These are phyloP conservation scores for Mustela nigripes DNA, from an alignment of 2,113 vertebrate species.

Conservation along the genomic window DNA sequence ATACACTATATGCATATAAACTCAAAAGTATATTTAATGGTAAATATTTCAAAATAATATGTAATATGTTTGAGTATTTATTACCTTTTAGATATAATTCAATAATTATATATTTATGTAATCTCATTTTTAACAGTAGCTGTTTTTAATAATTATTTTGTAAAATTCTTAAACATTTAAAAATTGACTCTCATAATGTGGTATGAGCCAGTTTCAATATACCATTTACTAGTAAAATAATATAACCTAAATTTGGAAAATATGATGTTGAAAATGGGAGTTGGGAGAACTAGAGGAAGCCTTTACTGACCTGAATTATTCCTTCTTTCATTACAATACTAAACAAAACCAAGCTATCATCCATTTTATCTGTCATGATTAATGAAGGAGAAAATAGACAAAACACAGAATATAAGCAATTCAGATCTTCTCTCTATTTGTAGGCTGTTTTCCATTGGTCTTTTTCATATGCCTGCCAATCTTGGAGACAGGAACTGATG, in stretches of 20 bases:
- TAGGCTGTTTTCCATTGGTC: background rate
- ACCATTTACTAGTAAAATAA: background rate
- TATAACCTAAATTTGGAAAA: background rate
- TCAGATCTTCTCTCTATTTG: background rate
- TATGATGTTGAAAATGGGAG: background rate
- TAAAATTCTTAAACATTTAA: background rate
- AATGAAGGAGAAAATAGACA: background rate
- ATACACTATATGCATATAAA: background rate
- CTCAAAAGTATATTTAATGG: background rate
- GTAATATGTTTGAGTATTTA: background rate
- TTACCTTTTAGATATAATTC: background rate
- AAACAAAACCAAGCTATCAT: background rate
- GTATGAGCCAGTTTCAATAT: background rate
- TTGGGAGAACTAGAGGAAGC: background rate
- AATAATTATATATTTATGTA: background rate
- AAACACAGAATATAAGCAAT: background rate
- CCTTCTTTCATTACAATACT: background rate
- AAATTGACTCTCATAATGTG: background rate
- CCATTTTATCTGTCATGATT: background rate
- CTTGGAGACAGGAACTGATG: background rate
- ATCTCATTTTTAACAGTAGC: background rate
- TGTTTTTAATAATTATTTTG: background rate
- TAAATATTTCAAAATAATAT: background rate
- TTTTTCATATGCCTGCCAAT: background rate
- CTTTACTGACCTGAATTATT: background rate